phyloP scores from a whole-genome alignment of 2,797 vertebrate species.

The Sphenopsis melanotis region DNA sequence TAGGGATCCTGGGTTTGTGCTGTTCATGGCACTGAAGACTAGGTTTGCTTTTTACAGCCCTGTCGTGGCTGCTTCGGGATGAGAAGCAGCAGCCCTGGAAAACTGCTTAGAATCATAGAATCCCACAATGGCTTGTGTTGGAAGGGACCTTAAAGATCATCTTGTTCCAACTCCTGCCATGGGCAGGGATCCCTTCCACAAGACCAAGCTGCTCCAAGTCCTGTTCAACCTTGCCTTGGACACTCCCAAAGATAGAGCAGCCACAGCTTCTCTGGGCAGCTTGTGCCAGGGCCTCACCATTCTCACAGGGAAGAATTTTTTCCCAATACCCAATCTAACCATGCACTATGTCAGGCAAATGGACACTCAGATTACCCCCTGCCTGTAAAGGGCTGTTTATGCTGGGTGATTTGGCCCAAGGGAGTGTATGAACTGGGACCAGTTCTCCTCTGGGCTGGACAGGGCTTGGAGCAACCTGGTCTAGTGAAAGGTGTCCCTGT shows the following conservation, averaged over 20 bases:
- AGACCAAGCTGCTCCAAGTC: background rate
- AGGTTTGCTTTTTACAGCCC: background rate
- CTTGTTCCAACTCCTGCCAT: background rate
- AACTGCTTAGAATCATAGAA: background rate
- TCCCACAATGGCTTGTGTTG: background rate
- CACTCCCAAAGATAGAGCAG: background rate
- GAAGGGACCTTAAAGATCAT: background rate
- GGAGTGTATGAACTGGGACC: background rate
- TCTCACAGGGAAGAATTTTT: background rate
- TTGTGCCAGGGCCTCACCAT: background rate
- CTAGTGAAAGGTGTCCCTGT: background rate
- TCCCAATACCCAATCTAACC: background rate
- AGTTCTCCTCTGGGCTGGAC: background rate
- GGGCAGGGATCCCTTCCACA: background rate
- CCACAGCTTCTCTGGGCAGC: background rate
- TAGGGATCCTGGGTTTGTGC: accelerated
- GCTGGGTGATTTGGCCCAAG: background rate
- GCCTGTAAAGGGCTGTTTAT: background rate
- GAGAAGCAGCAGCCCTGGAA: background rate
- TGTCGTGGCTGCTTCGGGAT: background rate
- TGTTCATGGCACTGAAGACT: accelerated
- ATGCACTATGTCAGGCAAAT: background rate
- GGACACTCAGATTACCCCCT: accelerated
- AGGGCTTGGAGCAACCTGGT: background rate
- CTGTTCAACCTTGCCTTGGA: background rate